Evolutionary conservation across 2,797 vertebrate genomes (phyloP), one percentile per base, ranked within the genome.

Genomic region (Acipenser ruthenus): DNA sequence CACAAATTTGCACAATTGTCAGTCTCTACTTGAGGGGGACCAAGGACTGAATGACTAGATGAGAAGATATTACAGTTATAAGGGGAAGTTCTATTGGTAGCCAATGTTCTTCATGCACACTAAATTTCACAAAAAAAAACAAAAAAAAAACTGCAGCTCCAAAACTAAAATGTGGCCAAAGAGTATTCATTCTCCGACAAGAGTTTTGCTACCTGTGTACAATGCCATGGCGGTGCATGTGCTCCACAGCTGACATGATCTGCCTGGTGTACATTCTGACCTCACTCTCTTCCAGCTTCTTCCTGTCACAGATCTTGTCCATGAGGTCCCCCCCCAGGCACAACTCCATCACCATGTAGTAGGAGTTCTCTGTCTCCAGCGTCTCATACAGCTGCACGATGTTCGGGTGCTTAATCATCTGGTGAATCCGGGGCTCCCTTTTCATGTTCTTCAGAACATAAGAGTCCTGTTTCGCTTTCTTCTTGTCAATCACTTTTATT

Each of bases 401-500:
- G 52, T 92, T 86, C 68, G 91, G 88, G 63, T 93, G 91, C 67
- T 87, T 87, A 68, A 93, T 82, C 88, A 93, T 91, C 84, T 93
- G 89, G 70, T 94, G 88, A 71, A 94, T 92, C 10, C 72, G 69
- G 0, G 91, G 90, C 70, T 94, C 92, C 5, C 84, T 78, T 76
- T 93, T 93, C 87, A 90, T 92, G 75, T 94, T 92, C 78, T 93
- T 94, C 71, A 88, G 81, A 66, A 94, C 76, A 0, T 91, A 94
- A 0, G 88, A 88, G 70, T 93, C 90, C 80, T 91, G 87, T 1
- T 88, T 88, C 0, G 88, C 90, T 80, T 92, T 93, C 80, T 91
- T 94, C 83, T 94, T 95, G 78, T 93, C 91, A 1, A 93, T 94
- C 65, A 93, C 92, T 78, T 94, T 94, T 68, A 94, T 89, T 53